Base-by-base conservation (phyloP, 2,888 invertebrate species). In the Ptychoptera albimana region DNA sequence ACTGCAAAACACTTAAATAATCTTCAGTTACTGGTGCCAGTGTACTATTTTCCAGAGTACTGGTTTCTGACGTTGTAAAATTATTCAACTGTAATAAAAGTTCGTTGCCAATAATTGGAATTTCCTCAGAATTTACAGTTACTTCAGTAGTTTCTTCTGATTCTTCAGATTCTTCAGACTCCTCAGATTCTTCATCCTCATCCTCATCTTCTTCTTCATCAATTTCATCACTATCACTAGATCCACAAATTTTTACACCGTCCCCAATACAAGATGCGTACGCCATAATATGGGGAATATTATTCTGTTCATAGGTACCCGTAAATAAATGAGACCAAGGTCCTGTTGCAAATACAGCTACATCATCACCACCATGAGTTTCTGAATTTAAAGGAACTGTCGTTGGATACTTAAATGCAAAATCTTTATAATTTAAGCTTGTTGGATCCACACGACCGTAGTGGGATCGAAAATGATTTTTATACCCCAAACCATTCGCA, bases 241-340 rank as follows among this genome's bases (percentile, higher is more conserved):
- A 23, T 3, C 70, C 40, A 40, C 40, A 40, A 1, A 58, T 62
- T 10, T 68, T 72, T 0, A 67, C 50, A 0, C 76, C 77, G 1
- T 68, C 60, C 0, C 86, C 84, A 5, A 86, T 73, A 50, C 83
- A 83, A 0, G 81, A 66, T 0, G 83, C 82, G 53, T 72, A 86
- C 0, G 74, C 78, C 56, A 82, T 74, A 9, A 82, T 74, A 55
- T 86, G 82, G 0, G 87, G 83, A 38, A 89, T 76, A 54, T 72
- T 77, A 59, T 75, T 79, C 61, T 89, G 83, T 54, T 89, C 85
- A 53, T 81, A 78, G 45, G 76, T 77, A 0, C 87, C 85, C 0
- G 77, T 75, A 56, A 89, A 83, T 1, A 89, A 68, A 57, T 88
- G 85, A 0, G 84, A 67, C 79, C 82, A 81, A 2, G 85, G 87